Base-by-base conservation (phyloP, 2,113 vertebrate species). In the rat (Rattus norvegicus) region DNA sequence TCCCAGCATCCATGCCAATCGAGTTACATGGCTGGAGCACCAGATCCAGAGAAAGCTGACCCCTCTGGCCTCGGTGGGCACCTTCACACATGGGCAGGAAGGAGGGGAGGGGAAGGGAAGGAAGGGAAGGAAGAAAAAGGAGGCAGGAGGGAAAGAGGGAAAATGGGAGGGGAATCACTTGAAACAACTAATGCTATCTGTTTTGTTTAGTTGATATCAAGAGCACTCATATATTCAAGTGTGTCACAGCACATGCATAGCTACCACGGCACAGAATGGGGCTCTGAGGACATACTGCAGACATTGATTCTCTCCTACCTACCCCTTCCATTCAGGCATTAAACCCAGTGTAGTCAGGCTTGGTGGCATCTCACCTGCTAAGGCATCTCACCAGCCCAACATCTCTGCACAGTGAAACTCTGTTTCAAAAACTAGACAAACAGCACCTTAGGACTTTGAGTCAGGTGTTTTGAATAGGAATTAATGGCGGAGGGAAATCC, bases 121-220 rank as follows among this genome's bases (percentile, higher is more conserved):
- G 43, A 3, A 43, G 3, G 43, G 43, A 43, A 43, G 43, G 43
- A 43, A 43, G 43, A 3, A 22, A 39, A 52, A 12, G 26, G 1
- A 14, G 22, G n/a, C 17, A 43, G 13, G 7, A 4, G 28, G 24
- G n/a, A 26, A 65, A 8, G 94, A 97, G 93, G 92, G 63, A 65
- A 96, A 22, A 91, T 10, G n/a, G 97, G 28, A 94, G n/a, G 6
- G 52, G 7, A 69, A 83, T 79, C 33, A 77, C 73, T 61, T 98
- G 97, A 98, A 97, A 95, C 97, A 98, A 97, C 93, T 92, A 85
- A 95, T 97, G 98, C 24, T 96, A 96, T 98, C 98, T 98, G 59
- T 90, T 97, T 96, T 94, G 94, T 93, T 67, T 92, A 90, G 91
- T 97, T 97, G 97, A 96, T 95, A 96, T 39, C 91, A 98, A 97